Evolutionary conservation across 2,888 invertebrate species (phyloP).

Genomic region (Epinotia nisella): DNA sequence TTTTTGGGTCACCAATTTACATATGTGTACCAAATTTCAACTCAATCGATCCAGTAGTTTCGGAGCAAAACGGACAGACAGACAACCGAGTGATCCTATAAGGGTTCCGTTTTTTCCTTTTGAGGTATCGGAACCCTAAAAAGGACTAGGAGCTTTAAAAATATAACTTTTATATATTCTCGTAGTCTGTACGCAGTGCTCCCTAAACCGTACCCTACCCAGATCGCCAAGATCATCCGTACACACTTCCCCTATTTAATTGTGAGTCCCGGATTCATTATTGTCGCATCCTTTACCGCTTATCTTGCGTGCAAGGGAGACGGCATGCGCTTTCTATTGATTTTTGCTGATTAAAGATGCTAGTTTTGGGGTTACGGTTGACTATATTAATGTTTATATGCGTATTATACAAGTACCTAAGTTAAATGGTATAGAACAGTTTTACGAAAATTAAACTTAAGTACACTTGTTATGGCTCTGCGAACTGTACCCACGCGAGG

Average conservation of each 20-base stretch:
- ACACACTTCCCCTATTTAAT: slow-evolving; percentile 82
- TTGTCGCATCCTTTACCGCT: slow-evolving; percentile 75
- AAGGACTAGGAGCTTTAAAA: no score
- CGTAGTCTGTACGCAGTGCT: slow-evolving; percentile 50
- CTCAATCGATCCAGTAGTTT: no score
- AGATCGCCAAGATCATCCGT: slow-evolving; percentile 78
- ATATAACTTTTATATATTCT: slow-evolving; percentile 4
- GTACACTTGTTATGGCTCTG: no score
- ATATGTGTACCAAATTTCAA: no score
- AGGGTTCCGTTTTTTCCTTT: no score
- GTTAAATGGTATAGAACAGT: not conserved
- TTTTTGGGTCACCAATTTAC: no score
- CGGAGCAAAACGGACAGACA: no score
- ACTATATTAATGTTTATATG: not conserved
- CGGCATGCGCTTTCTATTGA: slow-evolving; percentile 34
- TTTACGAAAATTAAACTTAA: not conserved
- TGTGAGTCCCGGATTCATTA: slow-evolving; percentile 82
- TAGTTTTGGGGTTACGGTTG: slow-evolving; percentile 23
- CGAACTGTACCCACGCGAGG: no score
- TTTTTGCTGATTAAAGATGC: slow-evolving; percentile 38
- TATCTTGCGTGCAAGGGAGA: slow-evolving; percentile 67
- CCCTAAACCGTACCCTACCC: slow-evolving; percentile 52
- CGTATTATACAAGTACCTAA: no score
- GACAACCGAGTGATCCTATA: no score
- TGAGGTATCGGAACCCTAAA: no score